Base-by-base conservation (phyloP, 1,140 invertebrate species). In the Mya arenaria region DNA sequence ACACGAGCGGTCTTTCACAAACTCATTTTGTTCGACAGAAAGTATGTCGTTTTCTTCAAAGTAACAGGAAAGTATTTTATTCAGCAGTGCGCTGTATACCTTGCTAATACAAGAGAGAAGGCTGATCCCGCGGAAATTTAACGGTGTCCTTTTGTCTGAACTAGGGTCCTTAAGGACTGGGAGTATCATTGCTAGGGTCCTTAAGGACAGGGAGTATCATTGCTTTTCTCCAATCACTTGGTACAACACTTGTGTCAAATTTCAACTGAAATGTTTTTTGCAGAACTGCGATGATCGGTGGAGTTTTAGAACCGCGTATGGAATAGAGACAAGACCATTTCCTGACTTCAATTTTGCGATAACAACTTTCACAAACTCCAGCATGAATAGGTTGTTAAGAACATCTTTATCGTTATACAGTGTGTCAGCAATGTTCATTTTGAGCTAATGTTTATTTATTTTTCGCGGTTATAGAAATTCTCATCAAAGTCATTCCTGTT, bases 201-300 rank as follows among this genome's bases (percentile, higher is more conserved):
- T 84, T 84, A 17, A 65, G 62, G 34, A 84, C 82, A 25, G 83
- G 83, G 44, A 1, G 68, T 56, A 84, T 82, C 32, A 84, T 69
- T 48, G 78, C 23, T 63, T 82, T 62, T 23, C 75, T 4, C 79
- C 78, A 84, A 17, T 75, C n/a, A 36, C 44, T 36, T 58, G 78
- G 71, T 28, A 82, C 68, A 15, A 82, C 58, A 17, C 56, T 39
- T 4, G 36, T 39, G 23, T 66, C 55, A 34, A 83, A 63, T n/a
- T 71, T 41, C 8, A 72, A 41, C 55, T 60, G 37, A 36, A 81
- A 81, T n/a, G 62, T 4, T 30, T 81, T 15, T 23, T 71, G 73
- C 25, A 83, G n/a, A 0, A 52, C 34, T 23, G 30, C 44, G 36
- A 66, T 69, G 23, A 75, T 36, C 13, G 5, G 15, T 13, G 15